Evolutionary conservation across 2,888 invertebrate genomes (phyloP).

Genomic region (Bombylius discolor): DNA sequence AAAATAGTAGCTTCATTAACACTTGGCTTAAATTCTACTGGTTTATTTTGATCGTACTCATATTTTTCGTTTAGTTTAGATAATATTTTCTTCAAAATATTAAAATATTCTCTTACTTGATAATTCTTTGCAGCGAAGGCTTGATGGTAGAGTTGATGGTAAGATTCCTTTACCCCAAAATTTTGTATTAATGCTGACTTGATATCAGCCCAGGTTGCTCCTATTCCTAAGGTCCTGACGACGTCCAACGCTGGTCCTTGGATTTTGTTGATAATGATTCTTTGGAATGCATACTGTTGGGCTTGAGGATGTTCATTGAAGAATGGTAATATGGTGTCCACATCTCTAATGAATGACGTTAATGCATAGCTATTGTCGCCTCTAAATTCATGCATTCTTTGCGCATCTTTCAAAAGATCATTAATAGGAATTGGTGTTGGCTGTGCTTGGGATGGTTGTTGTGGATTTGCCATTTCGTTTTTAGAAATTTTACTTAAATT

Average conservation of each 20-base stretch:
- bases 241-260: slow-evolving; percentile 14
- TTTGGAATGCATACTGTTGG: slow-evolving; percentile 10
- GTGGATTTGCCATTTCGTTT: too few relatives aligned
- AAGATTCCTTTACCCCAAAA: slow-evolving; percentile 13
- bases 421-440: background rate
- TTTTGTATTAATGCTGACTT: slow-evolving; percentile 8
- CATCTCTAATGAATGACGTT: slow-evolving; percentile 2
- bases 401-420: slow-evolving; percentile 5
- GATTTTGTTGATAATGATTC: slow-evolving; percentile 14
- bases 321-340: background rate
- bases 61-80: slow-evolving; percentile 14
- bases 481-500: too few relatives aligned
- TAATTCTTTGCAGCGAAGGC: slow-evolving; percentile 6
- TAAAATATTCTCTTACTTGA: slow-evolving; percentile 13
- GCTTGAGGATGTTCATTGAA: too few relatives aligned
- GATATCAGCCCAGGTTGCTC: slow-evolving; percentile 9
- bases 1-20: slow-evolving; percentile 14
- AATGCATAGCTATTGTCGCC: slow-evolving; percentile 2
- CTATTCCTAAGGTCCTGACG: slow-evolving; percentile 9
- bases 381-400: slow-evolving; percentile 7
- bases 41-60: slow-evolving; percentile 13
- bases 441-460: too few relatives aligned
- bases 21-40: slow-evolving; percentile 13
- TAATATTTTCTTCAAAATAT: slow-evolving; percentile 9
- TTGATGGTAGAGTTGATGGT: slow-evolving; percentile 9